Base-by-base conservation (phyloP, 2,113 vertebrate genomes). In the Semnornis frantzii region DNA sequence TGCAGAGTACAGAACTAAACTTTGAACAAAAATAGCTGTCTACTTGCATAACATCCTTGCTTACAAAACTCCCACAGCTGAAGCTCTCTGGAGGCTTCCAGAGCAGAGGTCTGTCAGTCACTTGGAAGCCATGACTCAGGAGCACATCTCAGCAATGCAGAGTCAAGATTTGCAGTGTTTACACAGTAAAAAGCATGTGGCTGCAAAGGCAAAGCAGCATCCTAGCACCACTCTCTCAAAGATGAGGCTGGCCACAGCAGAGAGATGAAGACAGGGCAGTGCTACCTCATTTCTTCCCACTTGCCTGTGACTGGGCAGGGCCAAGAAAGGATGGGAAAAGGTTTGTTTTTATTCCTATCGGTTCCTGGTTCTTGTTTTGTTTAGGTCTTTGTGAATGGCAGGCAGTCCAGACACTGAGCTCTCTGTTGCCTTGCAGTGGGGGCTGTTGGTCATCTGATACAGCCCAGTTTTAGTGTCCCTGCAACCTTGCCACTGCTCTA, bases 1-100 rank as follows among this genome's bases (percentile, higher is more conserved):
- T 3, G 0, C 46, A 37, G 91, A 81, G 89, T 9, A 33, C 70
- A 91, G 74, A 88, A 80, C 79, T 82, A 93, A 97, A 95, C 97
- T 94, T 94, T 92, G 85, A 88, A 96, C 96, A 97, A 80, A 97
- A 98, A 98, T 97, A 98, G 95, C 91, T 86, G 73, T 37, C 81
- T 42, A 25, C 89, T 97, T 98, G 93, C 95, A 97, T 98, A 98
- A 97, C 71, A 84, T 66, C 72, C 95, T 91, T 60, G 82, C 78
- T 97, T 72, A 75, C 83, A 81, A 68, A 85, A n/a, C 90, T 95
- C 87, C 77, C 91, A 86, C 76, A 20, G 87, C 95, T 59, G 80
- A 75, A 87, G 77, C 44, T 83, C 85, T 81, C 64, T 0, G 5
- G 91, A 83, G 76, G 62, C 70, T 80, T 52, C 63, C 78, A 74